These are phyloP conservation scores for Thera obeliscata DNA, from an alignment of 2,888 invertebrate genomes.

Conservation along the genomic window DNA sequence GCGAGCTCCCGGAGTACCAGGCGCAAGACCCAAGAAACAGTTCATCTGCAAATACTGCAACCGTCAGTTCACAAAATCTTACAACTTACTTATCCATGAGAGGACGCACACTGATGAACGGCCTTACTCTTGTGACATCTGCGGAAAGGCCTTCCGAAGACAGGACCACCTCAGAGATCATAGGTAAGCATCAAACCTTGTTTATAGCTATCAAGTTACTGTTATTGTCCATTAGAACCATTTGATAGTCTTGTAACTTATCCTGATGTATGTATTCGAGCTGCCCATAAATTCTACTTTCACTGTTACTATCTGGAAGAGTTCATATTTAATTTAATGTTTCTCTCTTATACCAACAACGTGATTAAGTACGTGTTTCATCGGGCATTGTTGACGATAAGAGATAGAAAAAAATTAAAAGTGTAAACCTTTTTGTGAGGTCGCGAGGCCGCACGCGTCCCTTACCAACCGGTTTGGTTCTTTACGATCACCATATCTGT, in stretches of 20 bases:
- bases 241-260: slow-evolving; percentile 45
- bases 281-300: slow-evolving; percentile 49
- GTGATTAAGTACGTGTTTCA: slow-evolving; percentile 75
- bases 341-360: slow-evolving; percentile 70
- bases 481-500: slow-evolving; percentile 83
- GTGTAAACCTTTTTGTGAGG: slow-evolving; percentile 83
- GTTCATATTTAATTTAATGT: slow-evolving; percentile 68
- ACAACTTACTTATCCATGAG: slow-evolving; percentile 98
- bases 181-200: slow-evolving; percentile 83
- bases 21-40: slow-evolving; percentile 90
- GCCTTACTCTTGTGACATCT: slow-evolving; percentile 98
- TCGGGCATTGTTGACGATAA: slow-evolving; percentile 76
- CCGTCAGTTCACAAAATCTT: slow-evolving; percentile 98
- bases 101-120: slow-evolving; percentile 98
- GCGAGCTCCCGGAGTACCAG: slow-evolving; percentile 83
- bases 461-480: slow-evolving; percentile 76
- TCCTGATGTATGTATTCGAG: slow-evolving; percentile 40
- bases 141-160: slow-evolving; percentile 97
- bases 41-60: slow-evolving; percentile 99
- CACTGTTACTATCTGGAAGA: slow-evolving; percentile 48
- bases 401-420: slow-evolving; percentile 73
- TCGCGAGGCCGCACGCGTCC: slow-evolving; percentile 81
- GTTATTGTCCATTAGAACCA: slow-evolving; percentile 39
- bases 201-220: slow-evolving; percentile 42
- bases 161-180: slow-evolving; percentile 97